A percentile compares a stretch with the other conserved stretches of the same genome.
Conservation (phyloP, 2,113 vertebrate species). For the Hyperopisus bebe region DNA sequence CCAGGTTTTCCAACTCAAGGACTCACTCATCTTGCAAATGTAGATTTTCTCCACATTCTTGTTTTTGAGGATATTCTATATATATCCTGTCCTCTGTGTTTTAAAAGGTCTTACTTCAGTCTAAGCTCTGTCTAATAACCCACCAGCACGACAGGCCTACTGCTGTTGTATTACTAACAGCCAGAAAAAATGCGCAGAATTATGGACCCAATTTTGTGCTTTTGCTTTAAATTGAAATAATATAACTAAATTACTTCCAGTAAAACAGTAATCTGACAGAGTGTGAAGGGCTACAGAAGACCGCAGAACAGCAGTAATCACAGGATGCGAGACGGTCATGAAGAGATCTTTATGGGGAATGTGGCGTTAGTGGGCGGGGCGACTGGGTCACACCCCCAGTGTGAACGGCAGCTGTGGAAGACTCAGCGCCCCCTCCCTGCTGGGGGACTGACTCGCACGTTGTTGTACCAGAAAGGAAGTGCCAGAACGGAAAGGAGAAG, state of each 20-base stretch:
- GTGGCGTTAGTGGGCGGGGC: neutral
- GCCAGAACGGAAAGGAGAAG: neutral
- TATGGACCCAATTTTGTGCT: neutral
- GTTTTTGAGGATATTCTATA: neutral
- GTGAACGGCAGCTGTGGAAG: neutral
- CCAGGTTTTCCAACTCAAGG: neutral
- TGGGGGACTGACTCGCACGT: neutral
- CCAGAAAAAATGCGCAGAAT: neutral
- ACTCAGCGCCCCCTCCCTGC: neutral
- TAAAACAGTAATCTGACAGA: neutral
- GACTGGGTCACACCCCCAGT: neutral
- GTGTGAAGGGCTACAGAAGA: neutral
- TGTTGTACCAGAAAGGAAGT: neutral
- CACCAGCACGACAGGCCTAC: neutral
- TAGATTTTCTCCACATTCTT: neutral
- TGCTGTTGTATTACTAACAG: neutral
- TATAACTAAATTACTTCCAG: neutral
- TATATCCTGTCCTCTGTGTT: neutral
- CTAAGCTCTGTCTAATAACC: neutral
- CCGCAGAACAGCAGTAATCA: neutral
- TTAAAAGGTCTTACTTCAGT: neutral
- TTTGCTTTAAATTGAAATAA: neutral
- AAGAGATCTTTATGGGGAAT: neutral
- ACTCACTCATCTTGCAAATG: neutral
- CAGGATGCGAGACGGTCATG: neutral